Base-by-base conservation (phyloP, 2,888 invertebrate species). In the Abrostola triplasia region DNA sequence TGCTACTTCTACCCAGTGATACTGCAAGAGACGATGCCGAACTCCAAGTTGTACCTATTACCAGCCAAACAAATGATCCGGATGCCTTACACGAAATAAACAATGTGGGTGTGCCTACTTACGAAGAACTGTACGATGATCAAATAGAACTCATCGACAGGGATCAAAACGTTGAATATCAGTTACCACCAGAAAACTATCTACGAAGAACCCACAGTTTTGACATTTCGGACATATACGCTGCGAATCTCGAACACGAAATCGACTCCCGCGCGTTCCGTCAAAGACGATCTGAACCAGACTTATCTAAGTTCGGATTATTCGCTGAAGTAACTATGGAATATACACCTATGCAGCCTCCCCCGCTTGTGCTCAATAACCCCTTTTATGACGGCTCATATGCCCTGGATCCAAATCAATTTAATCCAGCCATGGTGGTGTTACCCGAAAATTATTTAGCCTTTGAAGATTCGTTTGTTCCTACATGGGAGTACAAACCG, bases 401-500 rank as follows among this genome's bases (percentile, higher is more conserved):
- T 70, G 92, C 94, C 36, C 81, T 90, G 60, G 87, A 90, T 78
- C 76, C 89, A 35, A 80, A 83, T 40, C 89, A 91, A 67, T 70
- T 91, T 55, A 90, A 87, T 80, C 88, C 88, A 67, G 82, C 86
- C 48, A 87, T 92, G 82, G 87, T 94, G n/a, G 84, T 91, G 60
- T 77, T 95, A 73, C 95, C 95, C 51, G 95, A 95, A 77, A 94
- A 91, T 80, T 95, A 95, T 82, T 85, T 95, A 79, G 93, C 94
- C n/a, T 94, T 95, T 78, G 95, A 95, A 87, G 94, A 95, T 85
- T 91, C 94, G 6, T 95, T 93, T 82, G 93, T 94, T 60, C 94
- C 95, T 41, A 82, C 90, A 6, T 95, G 93, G 92, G 89, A 92
- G 57, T 93, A 90, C 69, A 92, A 91, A 78, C 90, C 92, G 41